phyloP scores from a whole-genome alignment of 2,797 vertebrate genomes.

The Acropternis orthonyx region DNA sequence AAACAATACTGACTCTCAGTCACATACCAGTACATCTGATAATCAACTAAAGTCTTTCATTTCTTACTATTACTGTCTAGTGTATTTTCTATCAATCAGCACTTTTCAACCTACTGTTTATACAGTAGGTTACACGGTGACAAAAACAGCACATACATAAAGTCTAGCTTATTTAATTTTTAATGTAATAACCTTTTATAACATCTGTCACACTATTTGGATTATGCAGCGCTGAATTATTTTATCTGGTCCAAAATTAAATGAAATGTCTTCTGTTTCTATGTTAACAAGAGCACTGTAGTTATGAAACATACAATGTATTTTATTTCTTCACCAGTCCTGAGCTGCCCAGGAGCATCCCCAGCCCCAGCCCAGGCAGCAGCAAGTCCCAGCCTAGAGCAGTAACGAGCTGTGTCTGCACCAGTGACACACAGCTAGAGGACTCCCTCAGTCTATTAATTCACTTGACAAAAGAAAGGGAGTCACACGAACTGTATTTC shows the following conservation, averaged over 20 bases:
- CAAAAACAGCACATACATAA: conserved; percentile 1
- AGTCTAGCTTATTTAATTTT: conserved; percentile 57
- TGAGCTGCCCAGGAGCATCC: not conserved
- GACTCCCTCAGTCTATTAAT: conserved; percentile 68
- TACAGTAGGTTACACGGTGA: conserved; percentile 27
- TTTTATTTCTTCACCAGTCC: conserved; percentile 29
- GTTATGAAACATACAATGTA: not conserved
- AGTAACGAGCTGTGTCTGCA: not conserved
- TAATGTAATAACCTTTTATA: conserved; percentile 66
- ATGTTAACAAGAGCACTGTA: conserved; percentile 11
- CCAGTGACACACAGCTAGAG: conserved; percentile 52
- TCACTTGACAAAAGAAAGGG: conserved; percentile 41
- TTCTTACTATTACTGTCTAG: conserved; percentile 51
- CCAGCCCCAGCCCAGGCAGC: not conserved
- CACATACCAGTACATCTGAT: conserved; percentile 28
- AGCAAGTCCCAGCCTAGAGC: not conserved
- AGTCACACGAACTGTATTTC: conserved; percentile 45
- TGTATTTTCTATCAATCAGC: conserved; percentile 60
- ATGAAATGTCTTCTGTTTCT: conserved; percentile 58
- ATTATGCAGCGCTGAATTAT: conserved; percentile 17
- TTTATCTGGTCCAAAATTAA: conserved; percentile 64
- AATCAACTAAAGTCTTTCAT: conserved; percentile 46
- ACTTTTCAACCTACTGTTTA: conserved; percentile 54
- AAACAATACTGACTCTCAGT: conserved; percentile 43
- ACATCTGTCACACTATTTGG: conserved; percentile 44